Evolutionary conservation across 2,113 vertebrate species (phyloP), one percentile per base, ranked within the genome.

Genomic region (Scomber scombrus): DNA sequence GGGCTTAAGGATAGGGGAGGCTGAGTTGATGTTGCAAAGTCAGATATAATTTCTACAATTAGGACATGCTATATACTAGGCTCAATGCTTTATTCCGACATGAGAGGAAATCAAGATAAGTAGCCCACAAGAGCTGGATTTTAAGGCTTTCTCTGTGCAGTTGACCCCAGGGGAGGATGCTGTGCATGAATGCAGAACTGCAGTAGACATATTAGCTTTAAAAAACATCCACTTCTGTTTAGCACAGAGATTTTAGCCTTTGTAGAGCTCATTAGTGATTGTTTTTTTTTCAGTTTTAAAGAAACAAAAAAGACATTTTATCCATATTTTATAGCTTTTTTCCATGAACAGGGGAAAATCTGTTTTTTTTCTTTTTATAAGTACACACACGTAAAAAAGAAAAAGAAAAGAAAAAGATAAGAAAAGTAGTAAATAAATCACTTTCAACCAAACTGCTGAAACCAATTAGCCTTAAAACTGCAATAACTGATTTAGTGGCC

Each of bases 61-160:
- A 73, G 70, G 63, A 65, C 68, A 50, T 56, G 72, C 68, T 82
- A 66, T 40, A 67, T 71, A 60, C 52, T 40, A 29, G 52, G 29
- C 75, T 87, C 55, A 21, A 11, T 77, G 74, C 81, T 78, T 67
- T 81, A 62, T 81, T 82, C 66, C 75, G 78, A 85, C 86, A 85
- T 70, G 73, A 76, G 75, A 55, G 62, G 43, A 88, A 89, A 89
- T 91, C 80, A 73, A 91, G 88, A 88, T 92, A 88, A 91, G 87
- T 79, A 80, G 87, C 78, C 71, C 40, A 80, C 71, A 81, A 85
- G 82, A 81, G 58, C 64, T 69, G 74, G 55, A 85, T 80, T 79
- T 84, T 85, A 73, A 81, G 71, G 51, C 51, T 89, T 65, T 72
- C 66, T 78, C 71, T 26, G 75, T 74, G 56, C 60, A 50, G 51